Base-by-base conservation (phyloP, 2,113 vertebrate genomes). In the Mormyrus iriodes region DNA sequence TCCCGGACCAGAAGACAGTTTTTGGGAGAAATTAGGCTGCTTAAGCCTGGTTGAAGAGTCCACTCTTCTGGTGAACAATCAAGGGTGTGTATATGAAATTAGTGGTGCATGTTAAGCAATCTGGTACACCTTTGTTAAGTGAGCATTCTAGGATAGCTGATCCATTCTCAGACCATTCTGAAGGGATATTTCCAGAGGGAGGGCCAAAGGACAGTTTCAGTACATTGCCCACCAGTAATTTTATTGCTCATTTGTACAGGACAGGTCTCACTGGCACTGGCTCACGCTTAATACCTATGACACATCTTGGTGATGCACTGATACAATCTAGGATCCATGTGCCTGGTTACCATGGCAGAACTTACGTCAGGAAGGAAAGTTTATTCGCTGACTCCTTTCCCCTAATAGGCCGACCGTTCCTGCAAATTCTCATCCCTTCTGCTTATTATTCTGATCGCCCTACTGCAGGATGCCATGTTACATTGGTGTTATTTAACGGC, bases 91-190 rank as follows among this genome's bases (percentile, higher is more conserved):
- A 39, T 79, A 4, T n/a, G 13, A 79, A 79, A 79, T 79, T 79
- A 79, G 73, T 39, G 73, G 73, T 1, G 15, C 0, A 7, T 79
- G 35, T 13, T 35, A 15, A 79, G 31, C 73, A 79, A 39, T 19
- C 73, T 39, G 73, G 4, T 3, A 48, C 15, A 4, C 51, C 85
- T 27, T 39, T 86, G 51, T 9, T 55, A 55, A 86, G 46, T 19
- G 31, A 86, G 51, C 10, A 86, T 88, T 87, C 53, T 84, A 86
- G 76, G 65, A 89, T 31, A 52, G n/a, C 19, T 31, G 27, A 55
- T 55, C 19, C 15, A 53, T 42, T 24, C 9, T 39, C 15, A 35
- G 85, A 31, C 15, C 35, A 79, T 42, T 79, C 73, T 35, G 73
- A 79, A 42, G 73, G 13, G 73, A 39, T 79, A 42, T 42, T 79